Evolutionary conservation across 2,888 invertebrate genomes (phyloP).

Genomic region (Microctonus aethiopoides): DNA sequence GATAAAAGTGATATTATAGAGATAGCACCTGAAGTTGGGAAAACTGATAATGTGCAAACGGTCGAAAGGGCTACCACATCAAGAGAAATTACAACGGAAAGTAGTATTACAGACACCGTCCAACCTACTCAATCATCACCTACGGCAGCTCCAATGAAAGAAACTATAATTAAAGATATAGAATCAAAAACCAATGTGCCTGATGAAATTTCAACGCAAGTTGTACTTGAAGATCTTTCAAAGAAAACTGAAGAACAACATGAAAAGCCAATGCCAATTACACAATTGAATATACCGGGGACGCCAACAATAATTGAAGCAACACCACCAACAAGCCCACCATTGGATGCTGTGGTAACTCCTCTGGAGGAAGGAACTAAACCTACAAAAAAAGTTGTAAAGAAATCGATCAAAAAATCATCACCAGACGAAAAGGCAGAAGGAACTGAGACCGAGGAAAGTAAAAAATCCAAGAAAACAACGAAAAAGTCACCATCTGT

Average conservation of each 20-base stretch:
- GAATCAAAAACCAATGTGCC: constrained; percentile 12
- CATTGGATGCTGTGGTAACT: constrained; percentile 39
- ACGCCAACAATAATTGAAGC: constrained; percentile 56
- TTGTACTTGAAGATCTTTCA: not conserved
- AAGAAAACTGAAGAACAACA: not conserved
- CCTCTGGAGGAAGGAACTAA: constrained; percentile 27
- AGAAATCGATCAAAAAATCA: constrained; percentile 48
- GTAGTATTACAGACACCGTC: not conserved
- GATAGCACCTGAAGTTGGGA: not conserved
- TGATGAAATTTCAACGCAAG: not conserved
- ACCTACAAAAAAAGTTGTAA: constrained; percentile 38
- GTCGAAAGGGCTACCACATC: not conserved
- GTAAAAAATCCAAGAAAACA: constrained; percentile 68
- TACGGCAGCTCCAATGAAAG: not conserved
- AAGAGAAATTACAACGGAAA: too few species aligned
- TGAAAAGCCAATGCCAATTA: constrained; percentile 50
- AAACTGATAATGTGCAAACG: not conserved
- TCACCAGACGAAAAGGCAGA: constrained; percentile 46
- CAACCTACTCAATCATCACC: not conserved
- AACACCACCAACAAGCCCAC: constrained; percentile 57
- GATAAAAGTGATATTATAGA: not conserved
- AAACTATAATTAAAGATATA: constrained; percentile 27
- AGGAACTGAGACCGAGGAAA: constrained; percentile 48
- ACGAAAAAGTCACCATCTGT: constrained; percentile 46
- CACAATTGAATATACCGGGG: constrained; percentile 51